Base-by-base conservation (phyloP, 1,140 invertebrate genomes). In the Solen grandis region DNA sequence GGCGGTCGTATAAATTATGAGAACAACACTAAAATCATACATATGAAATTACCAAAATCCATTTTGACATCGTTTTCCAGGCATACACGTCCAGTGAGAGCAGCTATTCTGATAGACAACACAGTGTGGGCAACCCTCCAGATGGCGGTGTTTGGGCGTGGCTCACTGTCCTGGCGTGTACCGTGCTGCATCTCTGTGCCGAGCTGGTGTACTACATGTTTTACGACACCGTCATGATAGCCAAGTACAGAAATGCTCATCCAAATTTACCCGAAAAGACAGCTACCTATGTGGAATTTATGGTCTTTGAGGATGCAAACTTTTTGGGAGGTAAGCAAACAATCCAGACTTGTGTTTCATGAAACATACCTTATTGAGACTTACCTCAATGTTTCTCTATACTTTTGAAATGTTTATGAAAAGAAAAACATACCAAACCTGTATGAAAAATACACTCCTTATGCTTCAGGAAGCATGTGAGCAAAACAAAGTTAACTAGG, bases 111-210 rank as follows among this genome's bases (percentile, higher is more conserved):
- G 13, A 33, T n/a, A 29, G 54, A 14, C n/a, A 46, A 0, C 66
- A 60, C 33, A 69, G 35, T 5, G 63, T 78, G 14, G 75, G 69
- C 29, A 36, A 68, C 19, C 63, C 75, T 13, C 75, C 75, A 57
- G 75, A 78, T 60, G 75, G 75, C n/a, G 75, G 75, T 19, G 27
- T 22, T 2, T 60, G 75, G 65, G 75, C 75, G 29, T 78, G 75
- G 75, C 16, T 78, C 13, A 50, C 66, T 16, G 75, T 78, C 13
- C 75, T 78, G n/a, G 75, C 75, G 5, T 68, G 63, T 41, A 65
- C 27, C 0, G 16, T 78, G 14, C 65, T 78, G 10, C 75, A 78
- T 27, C 25, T 78, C 1, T 78, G 75, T 31, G 66, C 50, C 33
- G 74, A 77, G 41, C 50, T 77, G 16, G 63, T 66, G n/a, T 77